Evolutionary conservation across 2,797 vertebrate species (phyloP).

Genomic region (Sebastolobus alascanus): DNA sequence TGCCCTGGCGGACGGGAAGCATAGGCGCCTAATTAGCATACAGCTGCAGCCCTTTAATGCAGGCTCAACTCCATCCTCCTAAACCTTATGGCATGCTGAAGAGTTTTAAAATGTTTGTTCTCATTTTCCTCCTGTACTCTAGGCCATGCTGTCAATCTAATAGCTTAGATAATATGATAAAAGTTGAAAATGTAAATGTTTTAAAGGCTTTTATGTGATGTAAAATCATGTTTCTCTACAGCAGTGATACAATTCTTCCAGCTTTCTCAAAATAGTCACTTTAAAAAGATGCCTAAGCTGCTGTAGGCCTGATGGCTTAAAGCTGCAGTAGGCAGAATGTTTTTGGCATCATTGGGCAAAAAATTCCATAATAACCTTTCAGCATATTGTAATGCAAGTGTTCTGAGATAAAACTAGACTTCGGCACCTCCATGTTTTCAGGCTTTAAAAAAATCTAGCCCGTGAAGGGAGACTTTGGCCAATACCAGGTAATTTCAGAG

Average conservation of each 20-base stretch:
- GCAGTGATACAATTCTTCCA: not conserved
- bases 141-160: not conserved
- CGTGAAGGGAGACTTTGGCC: too few species aligned
- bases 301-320: not conserved
- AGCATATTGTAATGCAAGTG: too few species aligned
- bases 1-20: conserved; percentile 82
- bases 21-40: conserved; percentile 93
- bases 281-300: not conserved
- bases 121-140: not conserved
- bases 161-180: not conserved
- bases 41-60: conserved; percentile 88
- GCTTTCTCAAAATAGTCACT: not conserved
- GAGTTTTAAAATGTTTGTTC: conserved; percentile 16
- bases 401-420: too few species aligned
- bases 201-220: not conserved
- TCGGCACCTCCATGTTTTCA: too few species aligned
- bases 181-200: not conserved
- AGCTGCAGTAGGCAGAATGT: too few species aligned
- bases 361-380: too few species aligned
- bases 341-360: too few species aligned
- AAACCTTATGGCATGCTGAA: conserved; percentile 26
- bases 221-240: not conserved
- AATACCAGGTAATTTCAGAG: too few species aligned
- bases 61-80: conserved; percentile 41
- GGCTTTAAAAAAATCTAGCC: too few species aligned